These are phyloP conservation scores for Ptychodera flava DNA, from an alignment of 35 echinoderm and acorn worm genomes.

Conservation along the genomic window DNA sequence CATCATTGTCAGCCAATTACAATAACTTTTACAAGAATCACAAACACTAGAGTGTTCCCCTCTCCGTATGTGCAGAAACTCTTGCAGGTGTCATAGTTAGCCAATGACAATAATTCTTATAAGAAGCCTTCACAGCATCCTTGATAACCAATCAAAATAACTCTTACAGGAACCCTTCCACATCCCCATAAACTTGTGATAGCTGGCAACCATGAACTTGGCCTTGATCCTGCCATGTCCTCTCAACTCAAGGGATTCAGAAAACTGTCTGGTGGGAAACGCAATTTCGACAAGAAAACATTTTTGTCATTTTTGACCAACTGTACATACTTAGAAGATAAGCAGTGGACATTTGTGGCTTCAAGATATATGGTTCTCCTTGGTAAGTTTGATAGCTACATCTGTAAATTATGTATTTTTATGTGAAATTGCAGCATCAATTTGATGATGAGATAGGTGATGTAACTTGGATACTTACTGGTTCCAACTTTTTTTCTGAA, in stretches of 20 bases:
- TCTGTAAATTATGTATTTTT: not conserved
- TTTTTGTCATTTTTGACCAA: constrained; percentile 62
- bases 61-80: no score
- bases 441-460: not conserved
- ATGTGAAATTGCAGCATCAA: not conserved
- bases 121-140: no score
- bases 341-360: constrained; percentile 64
- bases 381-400: constrained; percentile 49
- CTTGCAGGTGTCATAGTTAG: no score
- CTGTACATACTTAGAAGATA: constrained; percentile 84
- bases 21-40: no score
- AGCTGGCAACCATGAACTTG: constrained; percentile 90
- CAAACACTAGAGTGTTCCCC: no score
- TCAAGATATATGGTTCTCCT: constrained; percentile 88
- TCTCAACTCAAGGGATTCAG: no score
- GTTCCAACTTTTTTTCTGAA: not conserved
- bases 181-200: constrained; percentile 92
- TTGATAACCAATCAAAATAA: no score
- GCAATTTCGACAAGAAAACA: no score
- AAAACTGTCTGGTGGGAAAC: no score
- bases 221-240: no score
- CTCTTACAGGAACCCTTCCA: constrained; percentile 63
- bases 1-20: no score
- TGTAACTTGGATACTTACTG: not conserved
- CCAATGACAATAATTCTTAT: no score